Evolutionary conservation across 2,888 invertebrate genomes (phyloP), one percentile per base, ranked within the genome.

Genomic region (Meiosimyza decipiens): DNA sequence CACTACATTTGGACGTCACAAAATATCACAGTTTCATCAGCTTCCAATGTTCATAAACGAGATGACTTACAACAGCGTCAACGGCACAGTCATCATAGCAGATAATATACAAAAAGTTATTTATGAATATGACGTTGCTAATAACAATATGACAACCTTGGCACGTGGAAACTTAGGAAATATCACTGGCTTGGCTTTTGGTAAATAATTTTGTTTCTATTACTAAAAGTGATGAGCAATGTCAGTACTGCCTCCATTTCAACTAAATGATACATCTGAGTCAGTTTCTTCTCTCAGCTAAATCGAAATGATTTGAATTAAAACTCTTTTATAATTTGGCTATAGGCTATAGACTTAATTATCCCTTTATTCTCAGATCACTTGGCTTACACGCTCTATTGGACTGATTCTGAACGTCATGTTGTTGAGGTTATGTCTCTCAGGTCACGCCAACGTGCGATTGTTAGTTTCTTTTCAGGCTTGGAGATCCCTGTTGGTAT

Each of bases 361-460:
- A 15, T 51, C 3, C 59, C 15, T 66, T 57, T 71, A 40, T 47
- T 81, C 80, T 1, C 80, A 92, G 95, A 95, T 87, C 89, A 91
- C 77, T 87, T 91, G 11, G 91, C 93, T 0, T 91, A 94, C 74
- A 92, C 91, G 77, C 85, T 96, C 0, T 96, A 95, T 84, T 91
- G 93, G 88, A 87, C 92, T 72, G 94, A 95, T 83, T 87, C 88
- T 0, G 89, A 89, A 0, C 89, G 89, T 13, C 89, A 89, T 69
- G 89, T 89, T 0, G 87, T 95, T 1, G 94, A 94, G 82, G 90
- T 91, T 3, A 82, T 92, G 13, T 93, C 91, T 0, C 79, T 94
- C 62, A 87, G 87, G 64, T 92, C 90, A 0, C 86, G 86, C 22
- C 86, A 91, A 9, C 89, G 91, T 16, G 91, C 90, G 0, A 81